These are phyloP conservation scores for Champsocephalus gunnari DNA, from an alignment of 2,797 vertebrate species.

Conservation along the genomic window DNA sequence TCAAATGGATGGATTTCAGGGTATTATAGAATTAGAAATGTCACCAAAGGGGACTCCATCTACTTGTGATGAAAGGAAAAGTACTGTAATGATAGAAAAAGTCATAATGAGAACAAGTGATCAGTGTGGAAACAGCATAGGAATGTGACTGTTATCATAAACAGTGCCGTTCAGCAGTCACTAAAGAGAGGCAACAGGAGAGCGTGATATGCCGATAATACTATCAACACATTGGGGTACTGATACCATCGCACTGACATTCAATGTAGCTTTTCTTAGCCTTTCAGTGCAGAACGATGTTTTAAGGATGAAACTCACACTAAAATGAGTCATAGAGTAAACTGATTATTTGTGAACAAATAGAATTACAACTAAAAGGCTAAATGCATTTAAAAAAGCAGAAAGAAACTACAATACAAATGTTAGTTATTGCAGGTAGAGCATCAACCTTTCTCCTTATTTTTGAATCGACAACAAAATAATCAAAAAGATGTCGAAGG, in stretches of 20 bases:
- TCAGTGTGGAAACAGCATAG: background rate
- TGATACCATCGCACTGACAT: background rate
- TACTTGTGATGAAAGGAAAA: background rate
- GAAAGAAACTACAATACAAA: background rate
- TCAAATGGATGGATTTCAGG: background rate
- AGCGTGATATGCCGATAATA: conserved; percentile 14
- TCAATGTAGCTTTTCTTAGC: background rate
- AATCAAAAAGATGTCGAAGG: too few species aligned
- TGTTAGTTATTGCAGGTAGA: too few species aligned
- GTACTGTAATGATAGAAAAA: background rate
- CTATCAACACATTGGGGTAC: conserved; percentile 14
- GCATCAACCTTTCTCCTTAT: too few species aligned
- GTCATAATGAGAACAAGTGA: background rate
- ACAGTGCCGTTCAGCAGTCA: conserved; percentile 5
- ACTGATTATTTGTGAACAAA: background rate
- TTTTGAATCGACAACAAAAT: too few species aligned
- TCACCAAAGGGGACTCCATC: background rate
- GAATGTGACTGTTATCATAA: conserved; percentile 21
- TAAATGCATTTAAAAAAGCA: background rate
- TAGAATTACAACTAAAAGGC: background rate
- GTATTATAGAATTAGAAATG: background rate
- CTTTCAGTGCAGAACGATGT: conserved; percentile 19
- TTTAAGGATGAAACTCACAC: background rate
- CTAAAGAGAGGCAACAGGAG: background rate
- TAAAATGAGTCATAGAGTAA: background rate